Evolutionary conservation across 37 sponge, comb jelly and placozoan genomes (phyloP).

Genomic region (Beroe forskalii): DNA sequence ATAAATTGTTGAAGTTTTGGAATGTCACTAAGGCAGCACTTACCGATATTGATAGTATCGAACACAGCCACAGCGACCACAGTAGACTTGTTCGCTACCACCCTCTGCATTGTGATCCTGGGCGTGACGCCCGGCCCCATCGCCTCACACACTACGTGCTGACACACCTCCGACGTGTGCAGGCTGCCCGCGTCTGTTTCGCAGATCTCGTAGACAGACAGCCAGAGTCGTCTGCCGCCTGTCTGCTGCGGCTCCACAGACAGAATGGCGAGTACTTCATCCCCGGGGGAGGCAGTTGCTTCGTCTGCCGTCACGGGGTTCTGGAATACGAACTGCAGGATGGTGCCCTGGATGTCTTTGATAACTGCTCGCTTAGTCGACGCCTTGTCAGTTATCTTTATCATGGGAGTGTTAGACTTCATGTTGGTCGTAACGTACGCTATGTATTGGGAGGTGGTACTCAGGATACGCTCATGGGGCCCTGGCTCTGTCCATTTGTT

Average conservation of each 20-base stretch:
- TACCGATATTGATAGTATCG: neutral
- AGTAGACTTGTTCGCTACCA: neutral
- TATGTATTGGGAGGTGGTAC: constrained; percentile 1
- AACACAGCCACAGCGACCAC: neutral
- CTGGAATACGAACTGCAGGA: neutral
- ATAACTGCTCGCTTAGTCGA: neutral
- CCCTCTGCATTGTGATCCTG: neutral
- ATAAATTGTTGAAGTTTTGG: too few species aligned
- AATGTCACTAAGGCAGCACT: too few species aligned
- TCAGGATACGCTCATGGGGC: neutral
- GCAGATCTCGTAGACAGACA: constrained; percentile 17
- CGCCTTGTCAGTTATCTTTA: neutral
- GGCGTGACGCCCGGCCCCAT: neutral
- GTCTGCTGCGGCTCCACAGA: neutral
- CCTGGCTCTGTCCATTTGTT: neutral
- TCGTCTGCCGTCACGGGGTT: neutral
- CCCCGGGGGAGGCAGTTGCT: neutral
- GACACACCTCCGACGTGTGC: neutral
- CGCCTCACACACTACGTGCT: neutral
- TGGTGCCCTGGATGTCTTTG: neutral
- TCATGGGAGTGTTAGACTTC: neutral
- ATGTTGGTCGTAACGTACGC: neutral
- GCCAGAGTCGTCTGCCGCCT: neutral
- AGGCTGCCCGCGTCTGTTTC: neutral
- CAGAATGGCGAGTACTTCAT: neutral